Evolutionary conservation across 2,797 vertebrate species (phyloP).

Genomic region (Scomberomorus guttatus): DNA sequence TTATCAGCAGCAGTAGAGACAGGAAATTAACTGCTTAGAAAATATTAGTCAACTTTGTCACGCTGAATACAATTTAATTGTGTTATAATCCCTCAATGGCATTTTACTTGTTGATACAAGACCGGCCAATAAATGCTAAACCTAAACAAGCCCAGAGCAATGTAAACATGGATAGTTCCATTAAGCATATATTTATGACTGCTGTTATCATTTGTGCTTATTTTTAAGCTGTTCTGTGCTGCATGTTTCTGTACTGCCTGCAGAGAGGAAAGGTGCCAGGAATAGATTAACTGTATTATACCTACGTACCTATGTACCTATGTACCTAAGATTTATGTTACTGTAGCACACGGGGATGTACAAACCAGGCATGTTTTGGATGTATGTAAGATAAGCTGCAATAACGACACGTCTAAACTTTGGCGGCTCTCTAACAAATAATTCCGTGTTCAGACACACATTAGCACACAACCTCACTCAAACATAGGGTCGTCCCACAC

Average conservation of each 20-base stretch:
- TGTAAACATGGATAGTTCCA: constrained; percentile 40
- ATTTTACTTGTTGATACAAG: constrained; percentile 63
- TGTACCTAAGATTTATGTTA: constrained; percentile 47
- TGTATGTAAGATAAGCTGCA: neutral
- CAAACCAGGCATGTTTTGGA: constrained; percentile 34
- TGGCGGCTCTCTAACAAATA: constrained; percentile 13
- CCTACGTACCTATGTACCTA: too few species aligned
- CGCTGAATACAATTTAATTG: constrained; percentile 55
- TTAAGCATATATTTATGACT: constrained; percentile 37
- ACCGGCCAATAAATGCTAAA: constrained; percentile 42
- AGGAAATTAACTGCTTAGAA: constrained; percentile 70
- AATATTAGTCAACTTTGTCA: constrained; percentile 67
- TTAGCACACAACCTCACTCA: too few species aligned
- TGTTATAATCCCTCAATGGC: constrained; percentile 52
- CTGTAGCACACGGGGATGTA: constrained; percentile 34
- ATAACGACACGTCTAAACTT: constrained; percentile 15
- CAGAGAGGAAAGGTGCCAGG: constrained; percentile 41
- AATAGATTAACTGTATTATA: constrained; percentile 40
- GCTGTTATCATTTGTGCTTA: constrained; percentile 36
- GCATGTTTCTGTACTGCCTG: neutral
- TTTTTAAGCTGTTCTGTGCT: constrained; percentile 36
- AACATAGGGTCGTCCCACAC: neutral
- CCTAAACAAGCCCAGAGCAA: constrained; percentile 37
- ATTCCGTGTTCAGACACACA: constrained; percentile 15
- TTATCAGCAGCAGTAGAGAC: constrained; percentile 55